Evolutionary conservation across 2,888 invertebrate genomes (phyloP).

Genomic region (Pegoplata infirma): DNA sequence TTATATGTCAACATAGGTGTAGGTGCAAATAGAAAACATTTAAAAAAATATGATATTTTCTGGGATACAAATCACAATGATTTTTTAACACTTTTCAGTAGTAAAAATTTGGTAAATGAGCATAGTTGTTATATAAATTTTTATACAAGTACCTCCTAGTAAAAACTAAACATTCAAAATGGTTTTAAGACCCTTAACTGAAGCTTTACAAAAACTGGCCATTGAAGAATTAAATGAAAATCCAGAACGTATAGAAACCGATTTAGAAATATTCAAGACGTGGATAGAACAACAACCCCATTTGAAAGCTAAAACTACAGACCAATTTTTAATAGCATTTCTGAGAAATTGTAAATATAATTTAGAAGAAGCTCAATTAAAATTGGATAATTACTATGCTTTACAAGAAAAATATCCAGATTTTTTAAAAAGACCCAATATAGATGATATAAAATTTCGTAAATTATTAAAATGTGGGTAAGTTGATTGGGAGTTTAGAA

Average conservation of each 20-base stretch:
- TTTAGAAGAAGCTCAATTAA: slow-evolving; percentile 79
- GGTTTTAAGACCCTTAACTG: slow-evolving; percentile 52
- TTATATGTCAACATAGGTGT: no score
- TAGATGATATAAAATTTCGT: slow-evolving; percentile 26
- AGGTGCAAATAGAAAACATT: no score
- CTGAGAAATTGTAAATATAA: slow-evolving; percentile 79
- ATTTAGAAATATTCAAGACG: slow-evolving; percentile 74
- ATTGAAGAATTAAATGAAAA: slow-evolving; percentile 78
- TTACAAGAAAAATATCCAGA: slow-evolving; percentile 75
- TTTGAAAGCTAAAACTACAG: slow-evolving; percentile 69
- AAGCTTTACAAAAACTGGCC: slow-evolving; percentile 71
- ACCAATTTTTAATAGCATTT: slow-evolving; percentile 79
- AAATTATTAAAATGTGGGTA: slow-evolving; percentile 43
- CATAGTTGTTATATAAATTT: slow-evolving; percentile 11
- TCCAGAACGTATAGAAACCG: slow-evolving; percentile 67
- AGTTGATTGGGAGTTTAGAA: not conserved
- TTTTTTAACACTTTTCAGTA: no score
- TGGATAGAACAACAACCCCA: slow-evolving; percentile 79
- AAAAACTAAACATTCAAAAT: not conserved
- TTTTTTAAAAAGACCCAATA: slow-evolving; percentile 15
- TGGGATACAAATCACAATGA: no score
- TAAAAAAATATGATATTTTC: no score
- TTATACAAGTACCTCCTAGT: no score
- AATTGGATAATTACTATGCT: slow-evolving; percentile 80
- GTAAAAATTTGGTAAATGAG: not conserved